Base-by-base conservation (phyloP, 2,888 invertebrate species). In the Hydrotaea diabolus region DNA sequence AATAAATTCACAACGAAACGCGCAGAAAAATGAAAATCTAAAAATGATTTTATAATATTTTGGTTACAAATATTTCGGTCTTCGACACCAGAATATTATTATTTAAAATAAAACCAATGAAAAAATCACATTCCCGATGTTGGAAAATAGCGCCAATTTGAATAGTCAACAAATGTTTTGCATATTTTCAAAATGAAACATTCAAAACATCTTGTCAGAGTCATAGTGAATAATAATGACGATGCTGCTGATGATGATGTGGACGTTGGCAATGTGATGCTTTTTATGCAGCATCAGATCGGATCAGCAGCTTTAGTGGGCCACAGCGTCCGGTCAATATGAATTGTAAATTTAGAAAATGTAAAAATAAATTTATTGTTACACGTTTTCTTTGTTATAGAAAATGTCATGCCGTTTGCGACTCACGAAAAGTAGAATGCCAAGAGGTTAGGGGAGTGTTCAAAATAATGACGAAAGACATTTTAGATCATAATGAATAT, bases 151-250 rank as follows among this genome's bases (percentile, higher is more conserved):
- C 49, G 49, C 15, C 49, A n/a, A 62, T 62, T 31, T 31, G 31
- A 2, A 36, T 31, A 62, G n/a, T 31, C 26, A 62, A 36, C 13
- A 62, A 57, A 62, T 31, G 26, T 62, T 62, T 62, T 62, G 62
- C 31, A 62, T 62, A 62, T 62, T 62, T 62, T 62, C 15, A 62
- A 62, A 62, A 62, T 62, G 62, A 62, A 31, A 26, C 62, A 62
- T 62, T 31, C 31, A 62, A 31, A 15, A 9, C 36, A 62, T 31
- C n/a, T n/a, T n/a, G n/a, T 31, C 31, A 31, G 7, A 31, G 39
- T 39, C 39, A 39, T 11, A 39, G 39, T 39, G 39, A 39, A 39
- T 39, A 39, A 39, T 1, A 11, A 15, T 21, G 9, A 26, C 26
- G 59, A 59, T 59, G 39, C 8, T 53, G 53, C 2, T 2, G 53